Conservation (phyloP, 2,888 invertebrate genomes). For the Lepidocyrtoides sp. region DNA sequence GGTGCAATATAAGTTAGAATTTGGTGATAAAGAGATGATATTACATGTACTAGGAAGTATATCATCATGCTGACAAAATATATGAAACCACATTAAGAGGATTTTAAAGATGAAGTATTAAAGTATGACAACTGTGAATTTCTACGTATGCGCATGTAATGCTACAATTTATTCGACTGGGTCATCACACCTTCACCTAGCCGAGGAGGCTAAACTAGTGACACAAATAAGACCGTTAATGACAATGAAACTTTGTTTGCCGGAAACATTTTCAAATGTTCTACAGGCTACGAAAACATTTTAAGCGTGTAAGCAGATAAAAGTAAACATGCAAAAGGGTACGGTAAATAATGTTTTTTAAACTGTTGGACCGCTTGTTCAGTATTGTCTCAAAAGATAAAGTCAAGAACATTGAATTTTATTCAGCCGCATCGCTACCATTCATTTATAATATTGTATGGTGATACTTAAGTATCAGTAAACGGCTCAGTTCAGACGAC, state of each 20-base stretch:
- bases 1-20: neutral
- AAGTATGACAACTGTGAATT: slow-evolving; percentile 25
- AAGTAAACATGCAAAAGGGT: no score
- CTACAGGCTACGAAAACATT: neutral
- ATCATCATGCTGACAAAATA: neutral
- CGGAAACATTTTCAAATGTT: slow-evolving; percentile 45
- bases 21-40: neutral
- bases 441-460: no score
- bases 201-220: slow-evolving; percentile 46
- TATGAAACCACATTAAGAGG: neutral
- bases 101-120: slow-evolving; percentile 29
- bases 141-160: slow-evolving; percentile 38
- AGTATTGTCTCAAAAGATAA: neutral
- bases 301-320: neutral
- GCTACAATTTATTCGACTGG: slow-evolving; percentile 55
- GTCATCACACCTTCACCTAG: slow-evolving; percentile 48
- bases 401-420: slow-evolving; percentile 1
- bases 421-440: no score
- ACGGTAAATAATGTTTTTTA: no score
- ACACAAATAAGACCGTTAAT: slow-evolving; percentile 62
- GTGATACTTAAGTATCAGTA: no score
- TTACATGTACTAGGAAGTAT: no score
- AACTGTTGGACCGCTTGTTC: neutral
- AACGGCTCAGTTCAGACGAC: no score
- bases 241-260: slow-evolving; percentile 33